Percentiles rank a stretch among this genome's conserved stretches.
These are phyloP conservation scores for Sphinx pinastri DNA, from an alignment of 2,888 invertebrate species.

Conservation along the genomic window DNA sequence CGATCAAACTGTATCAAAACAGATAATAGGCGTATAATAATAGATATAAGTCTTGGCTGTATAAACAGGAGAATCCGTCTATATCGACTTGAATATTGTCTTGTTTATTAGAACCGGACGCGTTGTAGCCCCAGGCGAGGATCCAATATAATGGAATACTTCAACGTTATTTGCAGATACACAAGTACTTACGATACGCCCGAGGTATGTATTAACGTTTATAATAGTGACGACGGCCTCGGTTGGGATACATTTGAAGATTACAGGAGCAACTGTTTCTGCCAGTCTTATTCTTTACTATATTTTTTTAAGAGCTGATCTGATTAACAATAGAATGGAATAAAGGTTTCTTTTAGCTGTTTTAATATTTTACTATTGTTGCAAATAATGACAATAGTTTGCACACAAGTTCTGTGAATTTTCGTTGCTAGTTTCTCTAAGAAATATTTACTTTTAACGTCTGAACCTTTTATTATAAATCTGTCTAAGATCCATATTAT, in stretches of 20 bases:
- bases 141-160: constrained; percentile 83
- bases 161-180: constrained; percentile 81
- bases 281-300: constrained; percentile 26
- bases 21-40: constrained; percentile 29
- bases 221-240: constrained; percentile 62
- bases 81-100: constrained; percentile 68
- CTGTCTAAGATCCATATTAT: too few relatives aligned
- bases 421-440: too few relatives aligned
- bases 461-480: too few relatives aligned
- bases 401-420: not conserved
- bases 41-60: constrained; percentile 39
- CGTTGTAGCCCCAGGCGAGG: constrained; percentile 73
- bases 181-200: constrained; percentile 74
- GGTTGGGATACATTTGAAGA: constrained; percentile 31
- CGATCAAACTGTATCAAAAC: constrained; percentile 30
- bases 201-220: constrained; percentile 71
- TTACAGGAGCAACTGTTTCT: constrained; percentile 30
- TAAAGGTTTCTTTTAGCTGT: not conserved
- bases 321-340: not conserved
- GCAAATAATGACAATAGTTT: not conserved
- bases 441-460: too few relatives aligned
- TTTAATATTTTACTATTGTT: not conserved
- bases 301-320: constrained; percentile 11
- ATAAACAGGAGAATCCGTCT: constrained; percentile 63
- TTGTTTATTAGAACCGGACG: constrained; percentile 80